phyloP scores from a whole-genome alignment of 2,797 vertebrate genomes.

The Phrynocephalus forsythii region DNA sequence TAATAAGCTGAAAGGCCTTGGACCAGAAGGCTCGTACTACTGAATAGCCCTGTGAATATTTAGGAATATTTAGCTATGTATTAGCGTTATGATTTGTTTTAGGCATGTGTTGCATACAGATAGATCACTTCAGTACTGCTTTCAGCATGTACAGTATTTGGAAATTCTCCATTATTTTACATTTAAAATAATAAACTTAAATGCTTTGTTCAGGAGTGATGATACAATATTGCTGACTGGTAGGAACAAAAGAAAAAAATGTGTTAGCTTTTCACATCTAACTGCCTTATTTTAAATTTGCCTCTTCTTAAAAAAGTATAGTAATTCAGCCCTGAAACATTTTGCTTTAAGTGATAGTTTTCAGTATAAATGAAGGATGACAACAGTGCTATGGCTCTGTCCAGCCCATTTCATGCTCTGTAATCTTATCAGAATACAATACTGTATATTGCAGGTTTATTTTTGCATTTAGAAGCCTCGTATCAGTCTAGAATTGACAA shows the following conservation, averaged over 20 bases:
- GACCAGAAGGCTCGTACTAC: not conserved
- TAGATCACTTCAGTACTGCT: conserved; percentile 41
- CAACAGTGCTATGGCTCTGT: not conserved
- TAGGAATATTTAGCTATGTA: conserved; percentile 29
- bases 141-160: conserved; percentile 28
- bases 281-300: not conserved
- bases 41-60: conserved; percentile 40
- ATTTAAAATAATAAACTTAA: not conserved
- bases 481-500: not conserved
- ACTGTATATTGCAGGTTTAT: not conserved
- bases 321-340: not conserved
- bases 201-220: too few relatives aligned
- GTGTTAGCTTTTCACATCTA: not conserved
- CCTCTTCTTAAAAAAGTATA: not conserved
- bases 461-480: not conserved
- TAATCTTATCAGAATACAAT: not conserved
- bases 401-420: not conserved
- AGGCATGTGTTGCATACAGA: conserved; percentile 16
- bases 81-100: conserved; percentile 43
- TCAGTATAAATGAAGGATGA: not conserved
- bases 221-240: not conserved
- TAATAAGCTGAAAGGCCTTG: conserved; percentile 37
- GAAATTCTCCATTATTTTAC: conserved; percentile 4
- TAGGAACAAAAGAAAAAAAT: not conserved
- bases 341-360: not conserved